Base-by-base conservation (phyloP, 2,113 vertebrate species). In the Condylura cristata region DNA sequence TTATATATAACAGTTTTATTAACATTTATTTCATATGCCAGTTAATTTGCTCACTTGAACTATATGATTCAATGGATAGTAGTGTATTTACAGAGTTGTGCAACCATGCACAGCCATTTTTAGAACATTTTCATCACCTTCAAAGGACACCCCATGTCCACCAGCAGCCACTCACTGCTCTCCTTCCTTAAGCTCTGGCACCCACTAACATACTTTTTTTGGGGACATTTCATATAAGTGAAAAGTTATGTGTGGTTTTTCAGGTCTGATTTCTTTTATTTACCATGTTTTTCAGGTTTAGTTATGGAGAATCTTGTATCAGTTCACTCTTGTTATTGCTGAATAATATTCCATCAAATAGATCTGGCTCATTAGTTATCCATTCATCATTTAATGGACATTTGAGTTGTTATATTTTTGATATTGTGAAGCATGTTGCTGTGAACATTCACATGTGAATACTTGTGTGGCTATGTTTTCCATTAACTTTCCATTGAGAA, bases 401-500 rank as follows among this genome's bases (percentile, higher is more conserved):
- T 39, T 34, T 86, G 18, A 4, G 37, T 22, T 71, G 51, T 20
- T 56, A 24, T 24, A 79, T 18, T 72, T 70, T 78, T 76, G 85
- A 5, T 30, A 8, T 72, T 51, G 12, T 41, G 30, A 53, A 60
- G 24, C 28, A n/a, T 14, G 51, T 30, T 56, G 39, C 22, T 76
- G 39, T 34, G 9, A 51, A 26, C 8, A 32, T 32, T 18, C 1
- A 0, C 8, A 4, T 26, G 8, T 4, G 32, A 58, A 28, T 71
- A 39, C 79, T 72, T 46, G 13, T 63, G 41, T 28, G 30, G 44
- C 75, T 2, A 9, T 44, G 41, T 66, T 30, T 66, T n/a, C 61
- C 61, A 65, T 86, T 65, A 48, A 46, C 46, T 66, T n/a, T 61
- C 41, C 28, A 51, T 51, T 20, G 34, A 11, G 1, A 41, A 8